A percentile compares a stretch with the other conserved stretches of the same genome.
These are phyloP conservation scores for Galemys pyrenaicus DNA, from an alignment of 2,113 vertebrate genomes.

Conservation along the genomic window DNA sequence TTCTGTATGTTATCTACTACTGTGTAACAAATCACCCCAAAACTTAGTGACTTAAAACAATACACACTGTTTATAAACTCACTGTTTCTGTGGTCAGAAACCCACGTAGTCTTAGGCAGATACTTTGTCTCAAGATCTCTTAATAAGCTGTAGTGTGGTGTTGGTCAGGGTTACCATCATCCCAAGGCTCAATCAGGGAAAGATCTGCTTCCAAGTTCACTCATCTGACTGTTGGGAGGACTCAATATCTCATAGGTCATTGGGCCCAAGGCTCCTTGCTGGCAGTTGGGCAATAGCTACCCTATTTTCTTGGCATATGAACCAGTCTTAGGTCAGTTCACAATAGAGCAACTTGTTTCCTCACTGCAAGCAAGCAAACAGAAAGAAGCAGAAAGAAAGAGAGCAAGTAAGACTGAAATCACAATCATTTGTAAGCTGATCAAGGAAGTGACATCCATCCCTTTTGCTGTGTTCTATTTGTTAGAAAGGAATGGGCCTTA, in stretches of 20 bases:
- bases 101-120: not conserved
- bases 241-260: not conserved
- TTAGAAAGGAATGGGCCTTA: not conserved
- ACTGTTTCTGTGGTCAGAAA: conserved; percentile 22
- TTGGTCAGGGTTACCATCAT: not conserved
- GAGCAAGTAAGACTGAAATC: not conserved
- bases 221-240: not conserved
- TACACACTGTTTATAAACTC: not conserved
- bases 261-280: not conserved
- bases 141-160: not conserved
- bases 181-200: not conserved
- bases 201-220: not conserved
- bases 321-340: not conserved
- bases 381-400: not conserved
- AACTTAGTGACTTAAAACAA: conserved; percentile 7
- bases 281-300: not conserved
- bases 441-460: not conserved
- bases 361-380: not conserved
- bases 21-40: conserved; percentile 6
- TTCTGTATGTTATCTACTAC: not conserved
- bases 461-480: not conserved
- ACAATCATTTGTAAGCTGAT: not conserved
- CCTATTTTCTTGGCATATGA: not conserved
- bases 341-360: not conserved
- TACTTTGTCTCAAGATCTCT: not conserved